Base-by-base conservation (phyloP, 2,888 invertebrate species). In the Tortricodes alternella region DNA sequence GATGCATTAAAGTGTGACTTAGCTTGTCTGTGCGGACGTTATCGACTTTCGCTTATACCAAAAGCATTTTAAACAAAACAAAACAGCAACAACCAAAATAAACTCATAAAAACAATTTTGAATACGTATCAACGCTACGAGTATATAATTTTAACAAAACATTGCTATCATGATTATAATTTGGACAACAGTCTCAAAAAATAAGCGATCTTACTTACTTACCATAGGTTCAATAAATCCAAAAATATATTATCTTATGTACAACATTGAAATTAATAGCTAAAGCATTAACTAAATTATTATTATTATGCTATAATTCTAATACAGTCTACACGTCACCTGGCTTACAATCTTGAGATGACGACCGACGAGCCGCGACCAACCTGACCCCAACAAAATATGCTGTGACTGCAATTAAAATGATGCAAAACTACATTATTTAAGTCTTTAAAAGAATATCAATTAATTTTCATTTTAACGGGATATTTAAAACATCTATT, bases 171-270 rank as follows among this genome's bases (percentile, higher is more conserved):
- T 74, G 78, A 82, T 79, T 72, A 75, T 68, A 78, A 83, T 85
- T 85, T 83, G 79, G 86, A 86, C 82, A 87, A 87, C 83, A 88
- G 84, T 89, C 85, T 88, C 85, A 83, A 89, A 88, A 89, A 88
- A 86, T 87, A 88, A 83, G 72, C 73, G 71, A 74, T 78, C 76
- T 76, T 74, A 76, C 60, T 72, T 74, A 53, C 39, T 7, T 32
- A n/a, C n/a, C n/a, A n/a, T 76, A 74, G 71, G 68, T 76, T 68
- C 77, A 73, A 73, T 80, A 78, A 75, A 79, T 85, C 78, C 81
- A 86, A 85, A 86, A 86, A 86, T 86, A 86, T 81, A 75, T 82
- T 73, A 74, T 83, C 73, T 80, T 86, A 82, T 81, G 65, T 81
- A 85, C 80, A 83, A 65, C 23, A 41, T 39, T 41, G 48, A 18